Conservation (phyloP, 1,140 invertebrate genomes). For the Diprion similis region DNA sequence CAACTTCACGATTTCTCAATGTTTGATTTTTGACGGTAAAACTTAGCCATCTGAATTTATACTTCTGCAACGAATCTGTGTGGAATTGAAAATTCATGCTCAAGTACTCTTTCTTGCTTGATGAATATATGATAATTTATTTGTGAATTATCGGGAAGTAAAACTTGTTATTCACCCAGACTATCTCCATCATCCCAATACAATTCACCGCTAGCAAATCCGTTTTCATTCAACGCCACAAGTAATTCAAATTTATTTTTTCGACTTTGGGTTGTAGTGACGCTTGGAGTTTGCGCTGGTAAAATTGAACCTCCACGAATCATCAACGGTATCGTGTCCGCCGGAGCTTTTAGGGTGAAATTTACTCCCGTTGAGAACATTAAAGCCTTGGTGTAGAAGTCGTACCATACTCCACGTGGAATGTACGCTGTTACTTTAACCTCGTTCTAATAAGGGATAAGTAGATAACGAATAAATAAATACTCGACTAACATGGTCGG, state of each 20-base stretch:
- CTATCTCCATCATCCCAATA: constrained; percentile 83
- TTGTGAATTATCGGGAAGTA: no score
- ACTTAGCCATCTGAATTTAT: constrained; percentile 66
- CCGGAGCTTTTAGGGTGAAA: constrained; percentile 62
- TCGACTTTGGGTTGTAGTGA: constrained; percentile 70
- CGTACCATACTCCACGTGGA: constrained; percentile 78
- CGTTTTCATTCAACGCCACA: constrained; percentile 63
- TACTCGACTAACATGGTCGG: no score
- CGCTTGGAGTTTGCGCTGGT: constrained; percentile 69
- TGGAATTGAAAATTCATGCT: constrained; percentile 35
- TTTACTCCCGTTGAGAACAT: constrained; percentile 62
- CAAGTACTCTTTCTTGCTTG: no score
- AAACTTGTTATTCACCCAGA: constrained; percentile 62
- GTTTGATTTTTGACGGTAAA: constrained; percentile 62
- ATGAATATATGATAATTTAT: no score
- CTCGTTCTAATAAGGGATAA: not conserved
- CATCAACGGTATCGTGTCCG: constrained; percentile 72
- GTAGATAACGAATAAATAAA: not conserved
- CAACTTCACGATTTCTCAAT: constrained; percentile 54
- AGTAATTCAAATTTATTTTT: constrained; percentile 68
- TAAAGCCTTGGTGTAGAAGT: constrained; percentile 64
- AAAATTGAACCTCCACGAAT: constrained; percentile 77
- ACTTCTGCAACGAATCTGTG: constrained; percentile 67
- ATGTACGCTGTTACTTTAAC: constrained; percentile 68
- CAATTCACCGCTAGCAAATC: constrained; percentile 68